These are phyloP conservation scores for Anseranas semipalmata DNA, from an alignment of 2,113 vertebrate species.

Conservation along the genomic window DNA sequence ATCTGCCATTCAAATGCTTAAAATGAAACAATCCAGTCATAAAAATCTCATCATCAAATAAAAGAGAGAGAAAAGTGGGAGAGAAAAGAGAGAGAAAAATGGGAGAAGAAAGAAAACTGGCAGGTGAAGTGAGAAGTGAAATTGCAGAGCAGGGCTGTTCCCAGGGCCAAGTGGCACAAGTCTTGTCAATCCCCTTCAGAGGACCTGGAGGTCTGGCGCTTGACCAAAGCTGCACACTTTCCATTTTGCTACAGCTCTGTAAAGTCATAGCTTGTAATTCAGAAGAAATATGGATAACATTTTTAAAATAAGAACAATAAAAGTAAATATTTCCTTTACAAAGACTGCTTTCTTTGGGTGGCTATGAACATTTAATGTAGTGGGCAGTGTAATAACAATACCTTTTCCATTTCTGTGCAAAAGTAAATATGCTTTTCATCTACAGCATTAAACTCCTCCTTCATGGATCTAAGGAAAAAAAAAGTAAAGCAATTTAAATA, in stretches of 20 bases:
- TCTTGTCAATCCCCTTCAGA: not conserved
- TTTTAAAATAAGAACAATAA: not conserved
- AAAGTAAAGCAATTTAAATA: not conserved
- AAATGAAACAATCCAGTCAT: not conserved
- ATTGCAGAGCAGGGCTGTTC: not conserved
- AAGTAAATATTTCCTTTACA: not conserved
- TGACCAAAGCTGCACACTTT: not conserved
- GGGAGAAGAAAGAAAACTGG: not conserved
- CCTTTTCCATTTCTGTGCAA: not conserved
- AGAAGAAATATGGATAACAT: not conserved
- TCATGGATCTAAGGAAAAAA: not conserved
- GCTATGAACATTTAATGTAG: not conserved
- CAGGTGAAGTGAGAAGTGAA: not conserved
- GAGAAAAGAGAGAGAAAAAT: not conserved
- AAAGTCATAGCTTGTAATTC: not conserved
- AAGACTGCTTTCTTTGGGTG: not conserved
- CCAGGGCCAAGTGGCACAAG: accelerated
- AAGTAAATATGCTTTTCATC: not conserved
- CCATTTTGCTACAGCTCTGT: not conserved
- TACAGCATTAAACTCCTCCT: not conserved
- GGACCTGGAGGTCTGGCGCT: not conserved
- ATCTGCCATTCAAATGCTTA: not conserved
- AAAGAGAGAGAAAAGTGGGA: not conserved
- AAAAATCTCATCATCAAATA: not conserved
- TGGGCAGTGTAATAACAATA: not conserved